Conservation (phyloP, 2,888 invertebrate genomes). For the Leucophenga montana region DNA sequence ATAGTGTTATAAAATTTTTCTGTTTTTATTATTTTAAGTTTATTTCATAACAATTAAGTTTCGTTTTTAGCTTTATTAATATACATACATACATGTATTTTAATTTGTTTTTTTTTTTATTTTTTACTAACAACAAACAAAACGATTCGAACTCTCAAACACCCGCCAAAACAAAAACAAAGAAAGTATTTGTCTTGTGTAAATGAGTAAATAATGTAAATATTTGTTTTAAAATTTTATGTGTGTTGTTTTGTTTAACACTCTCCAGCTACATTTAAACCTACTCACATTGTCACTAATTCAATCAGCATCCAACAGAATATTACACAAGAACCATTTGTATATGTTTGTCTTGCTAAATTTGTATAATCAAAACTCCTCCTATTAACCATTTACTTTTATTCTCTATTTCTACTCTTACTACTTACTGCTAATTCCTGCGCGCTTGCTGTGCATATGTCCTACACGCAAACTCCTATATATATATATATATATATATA, state of each 20-base stretch:
- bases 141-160: conserved; percentile 53
- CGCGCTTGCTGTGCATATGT: background rate
- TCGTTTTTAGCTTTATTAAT: conserved; percentile 19
- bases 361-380: no score
- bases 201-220: background rate
- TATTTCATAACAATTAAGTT: background rate
- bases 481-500: no score
- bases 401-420: conserved; percentile 10
- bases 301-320: conserved; percentile 15
- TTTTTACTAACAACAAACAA: conserved; percentile 11
- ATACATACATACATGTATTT: conserved; percentile 13
- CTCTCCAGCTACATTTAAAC: background rate
- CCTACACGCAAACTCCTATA: background rate
- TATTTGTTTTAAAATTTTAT: conserved; percentile 5
- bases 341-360: background rate
- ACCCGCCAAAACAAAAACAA: conserved; percentile 49
- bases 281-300: background rate
- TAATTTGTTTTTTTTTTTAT: conserved; percentile 26
- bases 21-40: conserved; percentile 14
- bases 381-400: conserved; percentile 4
- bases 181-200: background rate
- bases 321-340: conserved; percentile 12
- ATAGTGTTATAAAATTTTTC: conserved; percentile 6
- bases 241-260: background rate
- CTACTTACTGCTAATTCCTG: background rate